A percentile compares a stretch with the other conserved stretches of the same genome.
phyloP scores from a whole-genome alignment of 2,113 vertebrate species.

The Charadrius vociferus region DNA sequence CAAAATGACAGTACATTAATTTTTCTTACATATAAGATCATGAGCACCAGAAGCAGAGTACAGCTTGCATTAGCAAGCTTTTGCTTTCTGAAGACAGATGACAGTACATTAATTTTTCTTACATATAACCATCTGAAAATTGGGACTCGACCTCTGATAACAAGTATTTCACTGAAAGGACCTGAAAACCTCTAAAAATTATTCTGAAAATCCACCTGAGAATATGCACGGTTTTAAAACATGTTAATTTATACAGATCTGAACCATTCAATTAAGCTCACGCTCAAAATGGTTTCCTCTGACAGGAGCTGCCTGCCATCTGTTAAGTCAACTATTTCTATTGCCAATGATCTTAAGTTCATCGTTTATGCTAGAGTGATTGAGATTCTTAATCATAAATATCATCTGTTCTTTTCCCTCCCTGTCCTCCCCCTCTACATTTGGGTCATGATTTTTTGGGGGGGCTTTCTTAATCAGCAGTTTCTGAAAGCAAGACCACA shows the following conservation, averaged over 20 bases:
- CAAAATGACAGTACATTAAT: no score
- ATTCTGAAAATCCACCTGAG: slow-evolving; percentile 44
- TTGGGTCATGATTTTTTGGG: slow-evolving; percentile 6
- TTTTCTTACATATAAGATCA: no score
- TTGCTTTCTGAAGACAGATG: background rate
- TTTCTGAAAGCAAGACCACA: background rate
- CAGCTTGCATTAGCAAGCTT: background rate
- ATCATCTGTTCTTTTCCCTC: slow-evolving; percentile 43
- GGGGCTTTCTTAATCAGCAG: slow-evolving; percentile 42
- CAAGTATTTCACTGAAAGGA: background rate
- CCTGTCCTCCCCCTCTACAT: background rate
- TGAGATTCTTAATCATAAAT: slow-evolving; percentile 65
- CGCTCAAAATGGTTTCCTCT: slow-evolving; percentile 56
- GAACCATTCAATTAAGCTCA: slow-evolving; percentile 68
- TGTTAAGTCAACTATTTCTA: slow-evolving; percentile 73
- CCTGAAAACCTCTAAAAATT: background rate
- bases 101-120: background rate
- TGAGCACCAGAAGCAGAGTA: background rate
- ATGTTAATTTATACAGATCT: slow-evolving; percentile 76
- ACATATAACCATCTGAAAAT: background rate
- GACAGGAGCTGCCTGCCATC: slow-evolving; percentile 71
- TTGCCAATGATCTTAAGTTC: slow-evolving; percentile 69
- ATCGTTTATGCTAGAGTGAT: background rate
- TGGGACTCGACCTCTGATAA: background rate
- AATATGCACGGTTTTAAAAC: slow-evolving; percentile 55